Evolutionary conservation across 2,113 vertebrate species (phyloP), one percentile per base, ranked within the genome.

Genomic region (Acrocephalus arundinaceus): DNA sequence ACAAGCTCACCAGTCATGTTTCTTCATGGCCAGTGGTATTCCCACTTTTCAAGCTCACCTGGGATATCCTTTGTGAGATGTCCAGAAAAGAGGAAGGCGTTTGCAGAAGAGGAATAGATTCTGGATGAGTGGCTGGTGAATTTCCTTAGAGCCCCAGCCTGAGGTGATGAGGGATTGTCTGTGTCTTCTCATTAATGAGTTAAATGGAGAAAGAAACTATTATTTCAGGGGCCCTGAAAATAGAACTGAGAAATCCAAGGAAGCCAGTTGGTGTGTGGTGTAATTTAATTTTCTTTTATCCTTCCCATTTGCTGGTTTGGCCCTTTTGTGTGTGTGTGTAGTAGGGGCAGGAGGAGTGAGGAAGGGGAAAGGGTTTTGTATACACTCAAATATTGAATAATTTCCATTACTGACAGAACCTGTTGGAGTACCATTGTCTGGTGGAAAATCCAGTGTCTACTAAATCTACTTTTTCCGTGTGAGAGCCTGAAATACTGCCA

Each of bases 341-440:
- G 17, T 0, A 0, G 3, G 3, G 1, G 5, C 2, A 3, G 8
- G 8, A 25, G 4, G 3, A 35, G 14, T 2, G 24, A 43, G 13
- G 7, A 31, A 18, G 13, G 8, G 2, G 2, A 15, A 73, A 61
- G 2, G 7, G 22, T 72, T 15, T 51, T 62, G 13, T 74, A 20
- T 39, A 52, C 21, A n/a, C 13, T 82, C 48, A 89, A 78, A 79
- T 57, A 67, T 4, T 33, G 51, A 89, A 54, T 72, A 41, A 39
- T 76, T 93, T 79, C 22, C 52, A 18, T 70, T 87, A 65, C 41
- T 58, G 79, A 58, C 46, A 51, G n/a, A 35, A 54, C 37, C 15
- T 83, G 9, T 46, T 74, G 37, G 25, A 70, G n/a, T 74, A 65
- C 46, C 24, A 48, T n/a, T 79, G 52, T 85, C 66, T 79, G 12